A percentile compares a stretch with the other conserved stretches of the same genome.
phyloP scores from a whole-genome alignment of 1,140 invertebrate species.

The Orchesella cincta region DNA sequence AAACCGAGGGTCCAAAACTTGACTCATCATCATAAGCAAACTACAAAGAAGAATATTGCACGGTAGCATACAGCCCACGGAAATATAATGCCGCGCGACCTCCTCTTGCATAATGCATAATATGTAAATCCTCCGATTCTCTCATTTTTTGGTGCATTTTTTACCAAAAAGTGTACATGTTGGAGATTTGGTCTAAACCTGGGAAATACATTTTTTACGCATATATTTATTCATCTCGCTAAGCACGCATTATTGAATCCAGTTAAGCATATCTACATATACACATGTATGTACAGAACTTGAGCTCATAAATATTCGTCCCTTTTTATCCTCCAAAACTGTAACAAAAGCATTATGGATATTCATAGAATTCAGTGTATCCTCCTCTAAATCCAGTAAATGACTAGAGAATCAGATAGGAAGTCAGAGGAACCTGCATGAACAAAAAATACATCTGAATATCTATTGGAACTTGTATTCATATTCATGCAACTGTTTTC shows the following conservation, averaged over 20 bases:
- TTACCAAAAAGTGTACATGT: neutral
- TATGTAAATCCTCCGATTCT: conserved; percentile 8
- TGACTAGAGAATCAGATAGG: neutral
- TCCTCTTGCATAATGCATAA: conserved; percentile 13
- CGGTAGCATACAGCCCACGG: neutral
- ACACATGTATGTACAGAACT: neutral
- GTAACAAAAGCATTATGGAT: conserved; percentile 4
- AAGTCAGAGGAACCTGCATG: neutral
- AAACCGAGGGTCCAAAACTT: neutral
- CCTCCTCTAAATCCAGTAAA: conserved; percentile 1
- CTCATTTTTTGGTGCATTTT: neutral
- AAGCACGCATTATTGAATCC: neutral
- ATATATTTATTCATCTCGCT: neutral
- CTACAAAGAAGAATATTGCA: neutral
- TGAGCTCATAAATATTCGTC: neutral
- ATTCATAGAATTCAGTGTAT: conserved; percentile 19
- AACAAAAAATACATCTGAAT: too few relatives aligned
- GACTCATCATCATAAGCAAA: conserved; percentile 14
- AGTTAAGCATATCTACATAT: neutral
- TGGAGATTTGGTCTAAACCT: neutral
- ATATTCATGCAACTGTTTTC: too few relatives aligned
- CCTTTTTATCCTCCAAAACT: neutral
- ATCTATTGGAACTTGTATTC: too few relatives aligned
- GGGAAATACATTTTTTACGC: conserved; percentile 21
- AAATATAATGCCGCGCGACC: conserved; percentile 13